A percentile compares a stretch with the other conserved stretches of the same genome.
Conservation (phyloP, 2,113 vertebrate species). For the Myotis davidii region DNA sequence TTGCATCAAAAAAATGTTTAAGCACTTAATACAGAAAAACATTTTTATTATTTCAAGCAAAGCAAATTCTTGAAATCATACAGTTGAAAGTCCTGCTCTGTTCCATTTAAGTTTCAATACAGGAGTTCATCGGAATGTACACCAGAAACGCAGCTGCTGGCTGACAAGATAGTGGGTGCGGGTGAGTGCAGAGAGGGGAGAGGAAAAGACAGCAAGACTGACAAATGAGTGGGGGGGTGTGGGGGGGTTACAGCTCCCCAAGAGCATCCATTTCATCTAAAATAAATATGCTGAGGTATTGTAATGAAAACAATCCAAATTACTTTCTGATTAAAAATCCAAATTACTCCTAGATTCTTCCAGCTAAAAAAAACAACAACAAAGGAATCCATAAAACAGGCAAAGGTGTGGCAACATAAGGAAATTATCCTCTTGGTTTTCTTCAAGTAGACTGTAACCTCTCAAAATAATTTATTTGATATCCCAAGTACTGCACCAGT, state of each 20-base stretch:
- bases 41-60: slow-evolving; percentile 50
- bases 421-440: slow-evolving; percentile 11
- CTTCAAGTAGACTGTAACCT: slow-evolving; percentile 46
- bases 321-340: neutral
- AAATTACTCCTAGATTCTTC: slow-evolving; percentile 14
- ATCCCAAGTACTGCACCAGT: slow-evolving; percentile 31
- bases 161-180: neutral
- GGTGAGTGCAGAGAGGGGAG: neutral
- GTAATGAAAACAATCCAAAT: neutral
- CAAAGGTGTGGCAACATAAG: neutral
- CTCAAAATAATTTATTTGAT: slow-evolving; percentile 56
- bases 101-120: neutral
- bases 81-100: neutral
- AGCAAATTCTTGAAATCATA: slow-evolving; percentile 39
- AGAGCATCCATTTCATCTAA: neutral
- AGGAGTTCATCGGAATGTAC: neutral
- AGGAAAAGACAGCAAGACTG: too few relatives aligned
- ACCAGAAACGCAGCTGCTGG: neutral
- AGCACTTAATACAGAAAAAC: slow-evolving; percentile 49
- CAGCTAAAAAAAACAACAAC: slow-evolving; percentile 39
- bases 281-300: neutral
- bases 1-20: slow-evolving; percentile 29
- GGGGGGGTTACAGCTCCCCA: too few relatives aligned
- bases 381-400: neutral
- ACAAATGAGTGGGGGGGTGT: neutral